Base-by-base conservation (phyloP, 2,797 vertebrate genomes). In the Myotis findleyi region DNA sequence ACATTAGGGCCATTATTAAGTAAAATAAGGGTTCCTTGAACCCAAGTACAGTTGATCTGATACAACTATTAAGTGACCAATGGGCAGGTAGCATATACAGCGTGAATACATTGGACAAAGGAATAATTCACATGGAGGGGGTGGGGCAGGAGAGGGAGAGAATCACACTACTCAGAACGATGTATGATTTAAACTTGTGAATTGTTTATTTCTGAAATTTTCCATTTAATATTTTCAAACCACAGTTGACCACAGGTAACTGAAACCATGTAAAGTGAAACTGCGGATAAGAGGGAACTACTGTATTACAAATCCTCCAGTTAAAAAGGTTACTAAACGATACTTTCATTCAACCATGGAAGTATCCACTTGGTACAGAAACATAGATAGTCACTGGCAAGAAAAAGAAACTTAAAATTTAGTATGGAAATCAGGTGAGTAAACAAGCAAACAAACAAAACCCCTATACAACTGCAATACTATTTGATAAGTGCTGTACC, bases 341-440 rank as follows among this genome's bases (percentile, higher is more conserved):
- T 6, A 71, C 27, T 80, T 95, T 90, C n/a, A 76, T 77, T 87
- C 73, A 92, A 87, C 49, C 87, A 55, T 30, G 2, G 57, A 90
- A 84, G 72, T 90, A 87, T 17, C 27, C 25, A 77, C 20, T 77
- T 93, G 86, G 62, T 73, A 87, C 23, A 90, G 89, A 95, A 88
- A 53, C 41, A 20, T 81, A 53, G 41, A 84, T 4, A 86, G 80
- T 66, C 30, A 66, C 2, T 71, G 30, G 25, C 41, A 83, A 91
- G 59, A 69, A 79, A 88, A 91, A 62, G 18, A 89, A 89, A 82
- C n/a, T 73, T 87, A 76, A 91, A 96, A 64, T 81, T 14, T 66
- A 91, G 27, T 47, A 62, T 12, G 7, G 6, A 87, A 87, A 94
- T 59, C 18, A 93, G 33, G 6, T 36, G 47, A 80, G 55, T 73